These are phyloP conservation scores for Synanthedon vespiformis DNA, from an alignment of 2,888 invertebrate species.

Conservation along the genomic window DNA sequence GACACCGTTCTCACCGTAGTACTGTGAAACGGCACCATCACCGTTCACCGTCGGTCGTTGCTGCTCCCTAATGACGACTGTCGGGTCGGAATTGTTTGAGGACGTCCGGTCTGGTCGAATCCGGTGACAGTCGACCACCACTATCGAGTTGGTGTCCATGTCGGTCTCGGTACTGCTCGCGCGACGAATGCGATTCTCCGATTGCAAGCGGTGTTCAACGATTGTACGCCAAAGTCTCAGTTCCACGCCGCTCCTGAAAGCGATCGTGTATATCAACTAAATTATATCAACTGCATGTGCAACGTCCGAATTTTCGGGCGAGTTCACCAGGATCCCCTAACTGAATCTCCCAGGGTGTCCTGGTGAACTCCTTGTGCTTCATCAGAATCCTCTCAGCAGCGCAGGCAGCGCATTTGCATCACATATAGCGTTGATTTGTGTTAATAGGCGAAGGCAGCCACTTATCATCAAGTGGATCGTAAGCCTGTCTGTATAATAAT, in stretches of 20 bases:
- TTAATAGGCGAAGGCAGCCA: too few relatives aligned
- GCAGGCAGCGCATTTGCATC: too few relatives aligned
- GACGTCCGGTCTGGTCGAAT: conserved; percentile 36
- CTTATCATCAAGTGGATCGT: too few relatives aligned
- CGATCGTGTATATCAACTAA: not conserved
- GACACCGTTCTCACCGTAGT: conserved; percentile 38
- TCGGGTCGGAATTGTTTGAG: conserved; percentile 36
- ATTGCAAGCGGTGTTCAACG: conserved; percentile 65
- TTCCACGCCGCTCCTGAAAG: conserved; percentile 81
- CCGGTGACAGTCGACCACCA: conserved; percentile 53
- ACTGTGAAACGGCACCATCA: conserved; percentile 33
- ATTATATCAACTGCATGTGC: not conserved
- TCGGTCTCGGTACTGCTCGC: conserved; percentile 56
- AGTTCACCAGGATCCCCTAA: too few relatives aligned
- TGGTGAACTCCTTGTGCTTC: too few relatives aligned
- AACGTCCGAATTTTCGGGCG: too few relatives aligned
- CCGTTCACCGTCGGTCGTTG: conserved; percentile 27
- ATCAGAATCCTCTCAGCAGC: too few relatives aligned
- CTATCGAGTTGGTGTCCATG: conserved; percentile 56
- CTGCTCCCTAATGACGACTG: conserved; percentile 13
- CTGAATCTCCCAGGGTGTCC: too few relatives aligned
- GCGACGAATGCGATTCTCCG: conserved; percentile 32
- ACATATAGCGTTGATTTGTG: too few relatives aligned
- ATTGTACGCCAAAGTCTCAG: conserved; percentile 89
- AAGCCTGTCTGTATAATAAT: too few relatives aligned